Evolutionary conservation across 2,113 vertebrate genomes (phyloP).

Genomic region (Chloebia gouldiae): DNA sequence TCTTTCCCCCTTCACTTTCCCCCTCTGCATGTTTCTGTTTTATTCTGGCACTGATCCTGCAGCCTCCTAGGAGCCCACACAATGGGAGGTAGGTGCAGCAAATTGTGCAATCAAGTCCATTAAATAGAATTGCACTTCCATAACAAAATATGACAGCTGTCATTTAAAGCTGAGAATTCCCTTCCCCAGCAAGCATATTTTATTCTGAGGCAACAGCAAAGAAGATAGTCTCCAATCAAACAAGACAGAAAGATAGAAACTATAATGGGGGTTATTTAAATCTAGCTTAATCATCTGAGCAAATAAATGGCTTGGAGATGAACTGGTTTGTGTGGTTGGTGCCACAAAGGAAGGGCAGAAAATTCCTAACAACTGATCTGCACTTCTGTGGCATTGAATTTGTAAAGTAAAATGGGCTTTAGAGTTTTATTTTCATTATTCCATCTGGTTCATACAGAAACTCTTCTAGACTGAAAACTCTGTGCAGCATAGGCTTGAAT

Average conservation of each 20-base stretch:
- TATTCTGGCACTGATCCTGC: constrained; percentile 8
- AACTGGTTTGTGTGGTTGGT: background rate
- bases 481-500: background rate
- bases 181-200: background rate
- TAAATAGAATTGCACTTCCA: constrained; percentile 32
- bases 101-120: constrained; percentile 28
- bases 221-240: background rate
- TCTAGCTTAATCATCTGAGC: background rate
- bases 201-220: background rate
- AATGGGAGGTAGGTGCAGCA: constrained; percentile 14
- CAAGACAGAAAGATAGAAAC: background rate
- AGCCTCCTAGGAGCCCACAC: background rate
- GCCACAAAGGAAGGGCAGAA: background rate
- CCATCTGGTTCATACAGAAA: background rate
- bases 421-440: constrained; percentile 18
- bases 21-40: background rate
- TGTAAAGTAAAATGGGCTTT: background rate
- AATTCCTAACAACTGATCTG: background rate
- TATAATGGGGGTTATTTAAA: background rate
- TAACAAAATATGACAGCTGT: constrained; percentile 50
- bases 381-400: background rate
- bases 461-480: background rate
- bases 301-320: background rate
- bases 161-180: constrained; percentile 11
- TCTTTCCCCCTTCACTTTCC: background rate